These are phyloP conservation scores for Drosophila eugracilis DNA, from an alignment of 1,140 invertebrate species.

Conservation along the genomic window DNA sequence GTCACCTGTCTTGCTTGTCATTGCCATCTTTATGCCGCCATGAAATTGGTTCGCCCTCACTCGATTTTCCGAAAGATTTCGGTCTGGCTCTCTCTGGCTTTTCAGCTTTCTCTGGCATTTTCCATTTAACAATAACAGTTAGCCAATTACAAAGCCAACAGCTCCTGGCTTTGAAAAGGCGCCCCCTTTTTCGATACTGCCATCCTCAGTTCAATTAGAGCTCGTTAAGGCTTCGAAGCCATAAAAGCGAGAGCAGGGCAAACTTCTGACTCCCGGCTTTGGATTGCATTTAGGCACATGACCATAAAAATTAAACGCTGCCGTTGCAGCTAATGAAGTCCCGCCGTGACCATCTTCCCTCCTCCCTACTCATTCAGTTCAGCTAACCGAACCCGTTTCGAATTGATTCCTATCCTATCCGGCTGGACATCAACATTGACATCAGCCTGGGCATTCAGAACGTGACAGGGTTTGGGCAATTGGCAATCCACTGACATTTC, in stretches of 20 bases:
- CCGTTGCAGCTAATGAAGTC: conserved; percentile 77
- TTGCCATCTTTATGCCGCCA: conserved; percentile 21
- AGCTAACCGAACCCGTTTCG: no score
- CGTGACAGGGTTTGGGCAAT: conserved; percentile 61
- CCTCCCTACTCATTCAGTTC: neutral
- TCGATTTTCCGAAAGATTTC: conserved; percentile 19
- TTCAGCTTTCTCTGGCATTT: conserved; percentile 47
- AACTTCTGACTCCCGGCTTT: conserved; percentile 1
- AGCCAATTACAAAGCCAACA: conserved; percentile 67
- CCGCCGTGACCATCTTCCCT: no score
- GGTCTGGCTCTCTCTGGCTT: neutral
- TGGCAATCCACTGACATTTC: conserved; percentile 67
- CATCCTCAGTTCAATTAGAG: conserved; percentile 67
- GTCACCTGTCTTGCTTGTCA: conserved; percentile 25
- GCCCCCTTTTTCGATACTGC: conserved; percentile 4
- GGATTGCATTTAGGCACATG: conserved; percentile 76
- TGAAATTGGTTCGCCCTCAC: conserved; percentile 26
- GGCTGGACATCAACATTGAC: conserved; percentile 47
- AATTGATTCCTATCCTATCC: conserved; percentile 7
- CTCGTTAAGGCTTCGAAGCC: conserved; percentile 72
- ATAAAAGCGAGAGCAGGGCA: conserved; percentile 65
- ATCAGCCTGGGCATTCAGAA: conserved; percentile 17
- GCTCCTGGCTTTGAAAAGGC: conserved; percentile 4
- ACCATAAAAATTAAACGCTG: conserved; percentile 74
- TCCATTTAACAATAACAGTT: conserved; percentile 79